phyloP scores from a whole-genome alignment of 2,113 vertebrate genomes.

The Percina caprodes region DNA sequence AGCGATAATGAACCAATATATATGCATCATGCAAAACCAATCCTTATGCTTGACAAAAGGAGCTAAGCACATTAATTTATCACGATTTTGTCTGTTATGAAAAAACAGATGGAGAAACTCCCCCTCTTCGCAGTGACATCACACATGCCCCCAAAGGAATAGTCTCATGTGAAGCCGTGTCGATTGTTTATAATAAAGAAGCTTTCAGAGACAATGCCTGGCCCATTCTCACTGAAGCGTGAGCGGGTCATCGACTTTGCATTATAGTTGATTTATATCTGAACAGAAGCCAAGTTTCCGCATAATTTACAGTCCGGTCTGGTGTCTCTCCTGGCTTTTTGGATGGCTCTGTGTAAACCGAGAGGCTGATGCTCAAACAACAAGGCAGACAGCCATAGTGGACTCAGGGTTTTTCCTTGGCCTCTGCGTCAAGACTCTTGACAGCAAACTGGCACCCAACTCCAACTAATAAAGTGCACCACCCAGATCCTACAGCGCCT shows the following conservation, averaged over 20 bases:
- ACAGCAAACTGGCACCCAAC: constrained; percentile 71
- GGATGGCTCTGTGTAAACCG: constrained; percentile 67
- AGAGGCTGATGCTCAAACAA: constrained; percentile 72
- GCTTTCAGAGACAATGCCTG: constrained; percentile 32
- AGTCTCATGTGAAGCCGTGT: constrained; percentile 8
- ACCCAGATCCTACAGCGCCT: constrained; percentile 50
- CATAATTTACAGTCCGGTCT: constrained; percentile 40
- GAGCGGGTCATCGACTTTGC: constrained; percentile 60
- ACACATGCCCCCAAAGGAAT: constrained; percentile 21
- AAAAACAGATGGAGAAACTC: constrained; percentile 39
- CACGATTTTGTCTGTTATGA: constrained; percentile 64
- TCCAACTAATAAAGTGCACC: constrained; percentile 69
- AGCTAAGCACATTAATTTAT: constrained; percentile 63
- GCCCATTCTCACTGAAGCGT: constrained; percentile 35
- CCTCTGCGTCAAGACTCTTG: constrained; percentile 54
- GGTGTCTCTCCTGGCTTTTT: constrained; percentile 54
- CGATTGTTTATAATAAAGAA: constrained; percentile 50
- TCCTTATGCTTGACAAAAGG: constrained; percentile 63
- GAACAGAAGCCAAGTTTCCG: constrained; percentile 59
- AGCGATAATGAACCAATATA: constrained; percentile 83
- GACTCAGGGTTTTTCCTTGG: constrained; percentile 69
- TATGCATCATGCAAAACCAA: constrained; percentile 78
- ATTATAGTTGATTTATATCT: constrained; percentile 68
- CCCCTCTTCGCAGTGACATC: constrained; percentile 48
- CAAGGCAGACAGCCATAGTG: constrained; percentile 58